Conservation (phyloP, 1,140 invertebrate genomes). For the Micrasema minimum region DNA sequence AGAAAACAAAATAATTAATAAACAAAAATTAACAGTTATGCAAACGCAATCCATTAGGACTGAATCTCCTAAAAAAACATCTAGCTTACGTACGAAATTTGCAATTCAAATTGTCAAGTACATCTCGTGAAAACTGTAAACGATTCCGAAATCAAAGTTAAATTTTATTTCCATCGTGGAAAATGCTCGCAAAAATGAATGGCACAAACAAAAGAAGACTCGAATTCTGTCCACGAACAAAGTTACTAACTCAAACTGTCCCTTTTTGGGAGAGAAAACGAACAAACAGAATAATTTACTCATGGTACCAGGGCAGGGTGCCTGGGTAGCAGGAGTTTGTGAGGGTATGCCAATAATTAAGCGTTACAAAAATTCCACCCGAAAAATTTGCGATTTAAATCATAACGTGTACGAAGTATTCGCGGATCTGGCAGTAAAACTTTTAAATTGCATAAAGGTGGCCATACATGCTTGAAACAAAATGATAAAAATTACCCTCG, state of each 20-base stretch:
- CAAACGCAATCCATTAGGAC: too few species aligned
- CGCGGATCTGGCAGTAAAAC: background rate
- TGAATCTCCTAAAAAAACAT: background rate
- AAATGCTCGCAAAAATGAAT: conserved; percentile 24
- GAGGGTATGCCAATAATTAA: conserved; percentile 43
- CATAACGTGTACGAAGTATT: too few species aligned
- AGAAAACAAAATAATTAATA: background rate
- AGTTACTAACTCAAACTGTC: conserved; percentile 47
- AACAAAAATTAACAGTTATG: background rate
- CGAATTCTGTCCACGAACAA: conserved; percentile 39
- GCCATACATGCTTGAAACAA: background rate
- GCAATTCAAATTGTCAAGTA: conserved; percentile 50
- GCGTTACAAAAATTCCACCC: conserved; percentile 15
- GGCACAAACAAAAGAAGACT: conserved; percentile 14
- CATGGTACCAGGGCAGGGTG: conserved; percentile 1
- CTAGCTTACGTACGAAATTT: conserved; percentile 45
- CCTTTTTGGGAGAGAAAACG: conserved; percentile 44
- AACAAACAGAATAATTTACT: conserved; percentile 37
- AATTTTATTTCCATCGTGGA: conserved; percentile 32
- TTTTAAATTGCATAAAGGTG: background rate
- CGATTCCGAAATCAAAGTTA: conserved; percentile 33
- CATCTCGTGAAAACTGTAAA: conserved; percentile 35
- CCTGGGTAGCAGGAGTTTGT: conserved; percentile 22
- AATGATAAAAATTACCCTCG: background rate
- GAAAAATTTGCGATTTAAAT: conserved; percentile 6